Percentiles rank a stretch among this genome's conserved stretches.
phyloP scores from a whole-genome alignment of 2,888 invertebrate genomes.

The Halictus quadricinctus region DNA sequence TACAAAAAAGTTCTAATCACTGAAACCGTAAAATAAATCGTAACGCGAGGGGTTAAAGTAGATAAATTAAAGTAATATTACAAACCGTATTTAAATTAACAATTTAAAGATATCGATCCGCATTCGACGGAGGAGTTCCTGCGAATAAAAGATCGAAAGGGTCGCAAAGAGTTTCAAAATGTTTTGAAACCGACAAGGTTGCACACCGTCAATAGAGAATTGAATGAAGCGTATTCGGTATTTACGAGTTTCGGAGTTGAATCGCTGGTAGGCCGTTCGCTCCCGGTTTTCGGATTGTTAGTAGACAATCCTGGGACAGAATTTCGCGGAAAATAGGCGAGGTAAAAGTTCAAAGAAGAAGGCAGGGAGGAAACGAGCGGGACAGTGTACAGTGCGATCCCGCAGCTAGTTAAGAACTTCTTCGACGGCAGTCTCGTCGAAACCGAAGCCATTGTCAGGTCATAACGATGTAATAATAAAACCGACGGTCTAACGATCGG shows the following conservation, averaged over 20 bases:
- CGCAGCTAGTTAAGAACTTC: conserved; percentile 68
- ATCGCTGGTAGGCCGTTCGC: not conserved
- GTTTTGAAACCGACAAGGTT: not conserved
- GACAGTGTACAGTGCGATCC: conserved; percentile 11
- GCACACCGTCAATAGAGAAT: not conserved
- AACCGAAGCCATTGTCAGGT: conserved; percentile 68
- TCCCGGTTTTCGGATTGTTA: conserved; percentile 19
- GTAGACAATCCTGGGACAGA: conserved; percentile 14
- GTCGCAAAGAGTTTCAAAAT: not conserved
- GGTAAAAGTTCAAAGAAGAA: conserved; percentile 22
- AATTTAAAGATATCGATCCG: not conserved
- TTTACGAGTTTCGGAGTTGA: not conserved
- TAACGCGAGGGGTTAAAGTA: no score
- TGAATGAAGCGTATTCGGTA: not conserved
- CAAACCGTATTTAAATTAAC: not conserved
- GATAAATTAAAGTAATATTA: not conserved
- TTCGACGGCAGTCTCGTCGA: conserved; percentile 60
- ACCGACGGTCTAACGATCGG: conserved; percentile 68
- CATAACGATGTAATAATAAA: conserved; percentile 72
- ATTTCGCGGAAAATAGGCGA: conserved; percentile 13
- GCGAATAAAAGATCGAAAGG: not conserved
- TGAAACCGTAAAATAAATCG: no score
- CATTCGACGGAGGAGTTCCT: not conserved
- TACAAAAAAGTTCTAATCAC: no score
- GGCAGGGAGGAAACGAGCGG: conserved; percentile 28